phyloP scores from a whole-genome alignment of 2,888 invertebrate genomes.

The Phania funesta region DNA sequence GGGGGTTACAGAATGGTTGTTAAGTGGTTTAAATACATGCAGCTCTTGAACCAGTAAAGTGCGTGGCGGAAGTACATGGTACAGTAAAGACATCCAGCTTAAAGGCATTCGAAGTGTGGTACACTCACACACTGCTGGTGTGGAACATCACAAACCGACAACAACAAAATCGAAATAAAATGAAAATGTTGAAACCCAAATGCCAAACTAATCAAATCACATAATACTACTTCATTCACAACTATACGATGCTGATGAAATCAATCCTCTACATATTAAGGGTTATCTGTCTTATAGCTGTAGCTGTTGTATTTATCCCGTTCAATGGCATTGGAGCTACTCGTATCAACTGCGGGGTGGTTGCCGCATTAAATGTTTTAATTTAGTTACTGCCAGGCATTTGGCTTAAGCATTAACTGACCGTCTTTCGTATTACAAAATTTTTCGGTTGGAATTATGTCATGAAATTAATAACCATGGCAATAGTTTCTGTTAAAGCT shows the following conservation, averaged over 20 bases:
- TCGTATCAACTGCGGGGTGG: background rate
- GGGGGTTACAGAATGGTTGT: slow-evolving; percentile 45
- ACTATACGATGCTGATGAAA: slow-evolving; percentile 39
- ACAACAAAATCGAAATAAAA: background rate
- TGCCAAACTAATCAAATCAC: slow-evolving; percentile 30
- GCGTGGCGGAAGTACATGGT: background rate
- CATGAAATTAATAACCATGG: slow-evolving; percentile 73
- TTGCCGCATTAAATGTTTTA: slow-evolving; percentile 37
- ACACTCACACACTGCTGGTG: slow-evolving; percentile 7
- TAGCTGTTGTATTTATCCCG: background rate
- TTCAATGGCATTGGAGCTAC: background rate
- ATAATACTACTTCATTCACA: background rate
- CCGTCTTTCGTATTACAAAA: slow-evolving; percentile 6
- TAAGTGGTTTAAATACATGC: slow-evolving; percentile 46
- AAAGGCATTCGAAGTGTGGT: slow-evolving; percentile 58
- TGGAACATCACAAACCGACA: background rate
- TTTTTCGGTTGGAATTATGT: background rate
- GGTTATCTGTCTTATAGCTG: slow-evolving; percentile 28
- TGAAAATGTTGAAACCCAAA: slow-evolving; percentile 5
- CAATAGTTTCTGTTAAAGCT: slow-evolving; percentile 64
- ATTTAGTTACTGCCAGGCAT: slow-evolving; percentile 45
- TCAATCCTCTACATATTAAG: slow-evolving; percentile 47
- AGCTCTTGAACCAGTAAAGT: background rate
- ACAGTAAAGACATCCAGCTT: slow-evolving; percentile 54
- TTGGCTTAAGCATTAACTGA: slow-evolving; percentile 50